Evolutionary conservation across 2,113 vertebrate species (phyloP).

Genomic region (zebrafish (Danio rerio)): DNA sequence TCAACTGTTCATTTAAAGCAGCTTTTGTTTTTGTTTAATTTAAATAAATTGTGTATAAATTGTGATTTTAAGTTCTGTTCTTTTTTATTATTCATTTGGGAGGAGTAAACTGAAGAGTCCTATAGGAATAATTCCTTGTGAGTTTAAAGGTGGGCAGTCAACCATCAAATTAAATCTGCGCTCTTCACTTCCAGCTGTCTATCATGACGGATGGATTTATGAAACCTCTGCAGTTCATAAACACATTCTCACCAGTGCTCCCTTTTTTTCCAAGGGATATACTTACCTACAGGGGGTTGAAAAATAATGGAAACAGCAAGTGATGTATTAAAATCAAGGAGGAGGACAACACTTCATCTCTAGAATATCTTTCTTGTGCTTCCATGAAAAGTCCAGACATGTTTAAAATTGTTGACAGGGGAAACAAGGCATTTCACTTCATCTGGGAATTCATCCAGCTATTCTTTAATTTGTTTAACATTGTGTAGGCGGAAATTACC

Average conservation of each 20-base stretch:
- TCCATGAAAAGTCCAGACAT: neutral
- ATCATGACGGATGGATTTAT: slow-evolving; percentile 57
- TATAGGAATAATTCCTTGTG: slow-evolving; percentile 46
- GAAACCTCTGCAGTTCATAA: slow-evolving; percentile 53
- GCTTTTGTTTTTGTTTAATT: neutral
- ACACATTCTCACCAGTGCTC: slow-evolving; percentile 37
- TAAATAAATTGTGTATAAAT: neutral
- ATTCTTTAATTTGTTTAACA: slow-evolving; percentile 22
- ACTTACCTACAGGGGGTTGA: slow-evolving; percentile 25
- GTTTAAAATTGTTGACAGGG: neutral
- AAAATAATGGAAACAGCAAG: slow-evolving; percentile 28
- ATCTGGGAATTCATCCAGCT: slow-evolving; percentile 20
- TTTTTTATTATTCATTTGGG: neutral
- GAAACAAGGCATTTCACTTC: slow-evolving; percentile 14
- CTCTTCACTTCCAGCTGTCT: slow-evolving; percentile 59
- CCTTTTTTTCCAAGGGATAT: neutral
- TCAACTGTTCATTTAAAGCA: neutral
- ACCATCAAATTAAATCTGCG: slow-evolving; percentile 62
- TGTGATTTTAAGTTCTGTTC: neutral
- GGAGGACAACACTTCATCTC: neutral
- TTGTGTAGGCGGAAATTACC: slow-evolving; percentile 15
- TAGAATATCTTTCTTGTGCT: slow-evolving; percentile 9
- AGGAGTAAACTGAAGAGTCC: slow-evolving; percentile 41
- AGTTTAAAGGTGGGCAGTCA: slow-evolving; percentile 56
- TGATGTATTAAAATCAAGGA: slow-evolving; percentile 1